Percentiles rank a stretch among this genome's conserved stretches.
phyloP scores from a whole-genome alignment of 2,113 vertebrate species.

The Eudorcas thomsonii region DNA sequence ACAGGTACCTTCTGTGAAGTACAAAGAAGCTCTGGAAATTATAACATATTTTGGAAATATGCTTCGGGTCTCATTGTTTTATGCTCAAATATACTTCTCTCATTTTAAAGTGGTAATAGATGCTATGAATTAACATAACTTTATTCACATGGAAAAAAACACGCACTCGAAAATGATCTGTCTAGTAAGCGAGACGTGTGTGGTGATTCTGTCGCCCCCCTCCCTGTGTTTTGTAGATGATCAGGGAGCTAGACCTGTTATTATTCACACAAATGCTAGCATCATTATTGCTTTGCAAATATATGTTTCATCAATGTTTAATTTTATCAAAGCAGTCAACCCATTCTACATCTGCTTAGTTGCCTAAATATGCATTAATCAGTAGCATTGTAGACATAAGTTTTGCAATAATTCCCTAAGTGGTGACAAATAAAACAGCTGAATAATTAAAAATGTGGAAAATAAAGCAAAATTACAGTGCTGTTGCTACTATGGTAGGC shows the following conservation, averaged over 20 bases:
- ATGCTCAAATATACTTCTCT: neutral
- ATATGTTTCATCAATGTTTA: conserved; percentile 62
- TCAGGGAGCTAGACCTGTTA: conserved; percentile 40
- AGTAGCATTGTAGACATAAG: conserved; percentile 61
- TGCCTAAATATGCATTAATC: conserved; percentile 64
- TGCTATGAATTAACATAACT: conserved; percentile 35
- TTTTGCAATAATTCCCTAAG: conserved; percentile 63
- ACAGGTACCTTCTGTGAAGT: neutral
- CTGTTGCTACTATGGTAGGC: conserved; percentile 22
- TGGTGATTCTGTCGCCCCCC: neutral
- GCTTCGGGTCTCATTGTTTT: neutral
- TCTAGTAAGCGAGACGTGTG: neutral
- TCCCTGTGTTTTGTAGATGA: neutral
- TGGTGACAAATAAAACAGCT: conserved; percentile 64
- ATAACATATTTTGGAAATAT: neutral
- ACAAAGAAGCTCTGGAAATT: neutral
- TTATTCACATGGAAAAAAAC: conserved; percentile 21
- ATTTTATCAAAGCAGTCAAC: conserved; percentile 52
- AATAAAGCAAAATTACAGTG: conserved; percentile 54
- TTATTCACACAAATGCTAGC: conserved; percentile 32
- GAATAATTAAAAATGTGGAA: conserved; percentile 71
- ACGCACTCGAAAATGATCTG: conserved; percentile 7
- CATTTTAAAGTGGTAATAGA: neutral
- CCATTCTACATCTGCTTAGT: conserved; percentile 39
- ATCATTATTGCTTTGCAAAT: conserved; percentile 50